These are phyloP conservation scores for Sylvia atricapilla DNA, from an alignment of 2,113 vertebrate species.

Conservation along the genomic window DNA sequence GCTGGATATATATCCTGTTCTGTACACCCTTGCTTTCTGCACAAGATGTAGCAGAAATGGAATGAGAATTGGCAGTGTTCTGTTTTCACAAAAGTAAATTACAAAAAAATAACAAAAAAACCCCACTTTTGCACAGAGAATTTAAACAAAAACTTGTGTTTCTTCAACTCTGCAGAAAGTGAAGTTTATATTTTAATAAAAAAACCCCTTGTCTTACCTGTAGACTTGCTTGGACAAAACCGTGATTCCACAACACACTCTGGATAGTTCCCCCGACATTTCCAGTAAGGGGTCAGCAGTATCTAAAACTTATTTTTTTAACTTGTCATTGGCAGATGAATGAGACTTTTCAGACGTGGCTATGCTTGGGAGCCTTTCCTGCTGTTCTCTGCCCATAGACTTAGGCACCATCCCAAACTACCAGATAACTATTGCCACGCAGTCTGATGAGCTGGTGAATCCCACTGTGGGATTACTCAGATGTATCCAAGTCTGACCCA, in stretches of 20 bases:
- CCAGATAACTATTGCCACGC: neutral
- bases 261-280: neutral
- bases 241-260: neutral
- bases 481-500: neutral
- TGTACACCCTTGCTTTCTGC: neutral
- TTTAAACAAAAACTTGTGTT: neutral
- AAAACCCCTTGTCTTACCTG: neutral
- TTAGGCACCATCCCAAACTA: neutral
- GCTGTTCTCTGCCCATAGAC: neutral
- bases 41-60: neutral
- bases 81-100: neutral
- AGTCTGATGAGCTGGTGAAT: neutral
- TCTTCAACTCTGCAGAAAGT: neutral
- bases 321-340: neutral
- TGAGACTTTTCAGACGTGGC: neutral
- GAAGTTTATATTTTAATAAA: neutral
- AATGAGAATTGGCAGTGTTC: neutral
- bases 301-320: neutral
- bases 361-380: neutral
- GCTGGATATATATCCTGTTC: neutral
- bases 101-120: neutral
- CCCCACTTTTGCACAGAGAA: neutral
- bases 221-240: neutral
- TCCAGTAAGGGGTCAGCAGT: neutral
- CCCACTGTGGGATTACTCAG: neutral